Base-by-base conservation (phyloP, 1,140 invertebrate genomes). In the Spodoptera frugiperda region DNA sequence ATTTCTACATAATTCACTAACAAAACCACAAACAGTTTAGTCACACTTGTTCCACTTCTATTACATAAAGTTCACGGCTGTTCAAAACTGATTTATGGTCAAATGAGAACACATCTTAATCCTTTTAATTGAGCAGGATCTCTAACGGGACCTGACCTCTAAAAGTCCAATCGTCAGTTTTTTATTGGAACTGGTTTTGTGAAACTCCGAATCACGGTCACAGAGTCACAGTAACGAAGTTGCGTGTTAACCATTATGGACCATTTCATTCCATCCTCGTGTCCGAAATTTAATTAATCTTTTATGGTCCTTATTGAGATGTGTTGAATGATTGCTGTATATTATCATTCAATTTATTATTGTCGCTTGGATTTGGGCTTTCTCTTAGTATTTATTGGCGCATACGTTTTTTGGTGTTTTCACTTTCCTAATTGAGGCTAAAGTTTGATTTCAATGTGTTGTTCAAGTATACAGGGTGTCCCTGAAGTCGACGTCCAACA, bases 91-190 rank as follows among this genome's bases (percentile, higher is more conserved):
- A 10, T 21, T 49, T 48, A 14, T 68, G 4, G 48, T n/a, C n/a
- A 53, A 3, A 19, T 68, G n/a, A 30, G 49, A 68, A 68, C 65
- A 30, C 63, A 65, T 74, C 80, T 77, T 78, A 76, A 81, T 74
- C 80, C 77, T 81, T 81, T 74, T 78, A 78, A 81, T 81, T 81
- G 68, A 68, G 63, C 65, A 77, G 80, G 74, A 82, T 65, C 72
- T 75, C 55, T 82, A 82, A 82, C 77, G 80, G 80, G 57, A 75
- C 59, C 49, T 48, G 71, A 46, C 71, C 71, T 39, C 71, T 49
- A 73, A 73, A 73, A 30, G 71, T 73, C 39, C 54, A 61, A 73
- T 73, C 19, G 46, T 67, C 19, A 48, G 71, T 73, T 73, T 61
- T 72, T 72, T 73, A 73, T 61, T 61, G 71, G 44, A 73, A 73